Base-by-base conservation (phyloP, 1,140 invertebrate species). In the Neuroterus valhalla region DNA sequence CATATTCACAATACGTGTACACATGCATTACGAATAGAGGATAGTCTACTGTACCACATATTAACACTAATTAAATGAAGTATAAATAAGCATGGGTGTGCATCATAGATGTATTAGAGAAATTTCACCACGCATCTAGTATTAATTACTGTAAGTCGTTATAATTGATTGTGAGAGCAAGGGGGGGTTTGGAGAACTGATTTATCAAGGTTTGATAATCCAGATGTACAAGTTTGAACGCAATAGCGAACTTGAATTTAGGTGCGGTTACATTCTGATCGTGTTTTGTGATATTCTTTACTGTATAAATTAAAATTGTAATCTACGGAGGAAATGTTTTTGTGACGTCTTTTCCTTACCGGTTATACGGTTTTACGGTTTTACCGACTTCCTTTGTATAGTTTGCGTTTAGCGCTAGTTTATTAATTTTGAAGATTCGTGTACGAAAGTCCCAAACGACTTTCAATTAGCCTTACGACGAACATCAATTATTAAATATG, bases 11-110 rank as follows among this genome's bases (percentile, higher is more conserved):
- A 38, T 38, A 38, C 73, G 70, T 66, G 43, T 67, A 76, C 72
- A 81, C 66, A 15, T 71, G 78, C 81, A 76, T 83, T 82, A 81
- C 66, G 78, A 70, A 74, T 68, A 71, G 68, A 71, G 67, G 75
- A 84, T 84, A 84, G 81, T 81, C 77, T 83, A 81, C 74, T 79
- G 73, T 85, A 78, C 79, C 73, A 77, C 82, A 82, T 81, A 85
- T 73, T 55, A 74, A 81, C 79, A 70, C 83, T 82, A 76, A 82
- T 74, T 19, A 50, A 80, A 79, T 70, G 81, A 80, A 78, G 77
- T 84, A 84, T 84, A 82, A 76, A 76, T 85, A 84, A 85, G 79
- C 78, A 84, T 85, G 81, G 75, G 76, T 84, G 83, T 85, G 76
- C 83, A 83, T 81, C 75, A 76, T 84, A 85, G 78, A 81, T 80